phyloP scores from a whole-genome alignment of 1,140 invertebrate genomes.

The Notospermus geniculatus region DNA sequence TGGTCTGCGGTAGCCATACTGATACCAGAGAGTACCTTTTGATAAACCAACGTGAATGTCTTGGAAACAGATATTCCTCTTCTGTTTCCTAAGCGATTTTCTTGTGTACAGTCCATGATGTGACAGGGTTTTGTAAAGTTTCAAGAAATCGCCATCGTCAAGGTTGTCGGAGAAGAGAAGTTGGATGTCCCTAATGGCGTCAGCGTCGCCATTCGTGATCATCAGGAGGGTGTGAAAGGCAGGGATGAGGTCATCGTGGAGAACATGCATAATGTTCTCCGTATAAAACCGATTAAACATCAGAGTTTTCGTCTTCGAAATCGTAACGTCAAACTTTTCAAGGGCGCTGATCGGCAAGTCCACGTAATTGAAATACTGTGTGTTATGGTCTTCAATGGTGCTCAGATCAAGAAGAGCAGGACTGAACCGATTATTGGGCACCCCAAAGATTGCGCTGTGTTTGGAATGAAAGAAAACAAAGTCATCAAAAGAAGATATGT shows the following conservation, averaged over 20 bases:
- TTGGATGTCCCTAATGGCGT: conserved; percentile 27
- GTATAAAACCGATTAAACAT: conserved; percentile 58
- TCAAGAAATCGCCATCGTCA: conserved; percentile 25
- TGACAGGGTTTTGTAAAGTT: conserved; percentile 41
- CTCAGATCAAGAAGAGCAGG: conserved; percentile 45
- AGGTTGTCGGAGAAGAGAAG: conserved; percentile 40
- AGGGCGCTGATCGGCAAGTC: conserved; percentile 34
- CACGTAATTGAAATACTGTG: conserved; percentile 39
- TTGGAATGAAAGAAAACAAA: conserved; percentile 49
- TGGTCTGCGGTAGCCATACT: conserved; percentile 59
- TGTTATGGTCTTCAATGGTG: conserved; percentile 51
- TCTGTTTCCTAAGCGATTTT: conserved; percentile 12
- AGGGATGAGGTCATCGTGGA: conserved; percentile 63
- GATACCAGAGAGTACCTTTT: conserved; percentile 57
- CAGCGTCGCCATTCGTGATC: conserved; percentile 3
- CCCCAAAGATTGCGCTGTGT: conserved; percentile 30
- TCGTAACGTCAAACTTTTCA: conserved; percentile 16
- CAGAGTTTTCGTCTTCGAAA: conserved; percentile 29
- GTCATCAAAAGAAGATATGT: conserved; percentile 32
- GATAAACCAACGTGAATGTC: conserved; percentile 52
- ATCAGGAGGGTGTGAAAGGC: conserved; percentile 53
- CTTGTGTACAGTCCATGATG: conserved; percentile 25
- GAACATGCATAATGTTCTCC: conserved; percentile 63
- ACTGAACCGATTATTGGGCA: conserved; percentile 27
- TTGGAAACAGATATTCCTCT: conserved; percentile 53